phyloP scores from a whole-genome alignment of 2,113 vertebrate species.

The Caretta caretta region DNA sequence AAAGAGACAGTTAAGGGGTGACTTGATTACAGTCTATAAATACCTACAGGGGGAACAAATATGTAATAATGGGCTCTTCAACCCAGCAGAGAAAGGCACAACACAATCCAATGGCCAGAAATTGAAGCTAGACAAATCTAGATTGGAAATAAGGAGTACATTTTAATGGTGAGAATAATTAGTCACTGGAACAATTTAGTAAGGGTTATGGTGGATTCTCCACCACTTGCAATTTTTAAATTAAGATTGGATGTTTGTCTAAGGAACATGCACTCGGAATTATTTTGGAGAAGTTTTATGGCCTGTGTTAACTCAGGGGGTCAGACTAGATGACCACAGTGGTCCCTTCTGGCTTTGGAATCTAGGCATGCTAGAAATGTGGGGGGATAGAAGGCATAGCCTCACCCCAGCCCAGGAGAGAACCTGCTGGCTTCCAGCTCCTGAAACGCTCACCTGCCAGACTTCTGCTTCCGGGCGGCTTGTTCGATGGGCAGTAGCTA shows the following conservation, averaged over 20 bases:
- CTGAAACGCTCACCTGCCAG: slow-evolving; percentile 59
- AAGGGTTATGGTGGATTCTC: not conserved
- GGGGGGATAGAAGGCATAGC: rapidly evolving
- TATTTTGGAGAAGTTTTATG: not conserved
- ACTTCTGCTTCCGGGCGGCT: slow-evolving; percentile 88
- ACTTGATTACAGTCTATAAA: not conserved
- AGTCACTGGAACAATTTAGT: not conserved
- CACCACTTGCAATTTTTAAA: not conserved
- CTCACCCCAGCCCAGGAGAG: slow-evolving; percentile 1
- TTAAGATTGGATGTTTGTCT: not conserved
- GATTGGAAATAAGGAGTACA: not conserved
- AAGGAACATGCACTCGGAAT: not conserved
- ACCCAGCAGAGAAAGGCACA: not conserved
- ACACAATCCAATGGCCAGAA: not conserved
- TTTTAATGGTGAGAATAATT: not conserved
- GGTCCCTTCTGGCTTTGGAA: not conserved
- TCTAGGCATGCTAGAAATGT: not conserved
- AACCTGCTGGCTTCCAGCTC: rapidly evolving
- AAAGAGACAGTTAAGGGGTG: not conserved
- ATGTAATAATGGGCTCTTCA: not conserved
- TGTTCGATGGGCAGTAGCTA: slow-evolving; percentile 95
- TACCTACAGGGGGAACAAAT: not conserved
- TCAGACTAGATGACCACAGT: not conserved
- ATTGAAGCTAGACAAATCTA: not conserved
- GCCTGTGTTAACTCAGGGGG: not conserved